phyloP scores from a whole-genome alignment of 1,140 invertebrate species.

The Anastatus disparis region DNA sequence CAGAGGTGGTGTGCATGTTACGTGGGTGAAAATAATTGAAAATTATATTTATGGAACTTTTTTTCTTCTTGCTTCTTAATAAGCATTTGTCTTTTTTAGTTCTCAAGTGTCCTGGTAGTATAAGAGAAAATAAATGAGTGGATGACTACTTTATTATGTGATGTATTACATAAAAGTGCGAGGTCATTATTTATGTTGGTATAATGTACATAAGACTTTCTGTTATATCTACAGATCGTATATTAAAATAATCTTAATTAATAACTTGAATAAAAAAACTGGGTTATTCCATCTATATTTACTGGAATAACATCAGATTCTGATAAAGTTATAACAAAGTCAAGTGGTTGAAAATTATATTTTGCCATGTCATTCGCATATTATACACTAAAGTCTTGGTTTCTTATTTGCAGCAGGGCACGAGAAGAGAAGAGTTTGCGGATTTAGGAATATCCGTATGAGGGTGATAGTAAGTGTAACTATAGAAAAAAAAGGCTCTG shows the following conservation, averaged over 20 bases:
- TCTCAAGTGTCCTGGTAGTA: neutral
- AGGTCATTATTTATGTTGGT: neutral
- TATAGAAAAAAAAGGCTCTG: slow-evolving; percentile 31
- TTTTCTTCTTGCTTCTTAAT: slow-evolving; percentile 1
- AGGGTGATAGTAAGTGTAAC: too few species aligned
- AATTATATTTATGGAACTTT: slow-evolving; percentile 23
- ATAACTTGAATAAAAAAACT: too few species aligned
- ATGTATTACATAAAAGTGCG: neutral
- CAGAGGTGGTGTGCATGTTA: neutral
- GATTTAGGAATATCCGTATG: slow-evolving; percentile 17
- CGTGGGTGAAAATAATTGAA: slow-evolving; percentile 20
- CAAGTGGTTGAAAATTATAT: slow-evolving; percentile 28
- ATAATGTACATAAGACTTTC: neutral
- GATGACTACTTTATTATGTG: neutral
- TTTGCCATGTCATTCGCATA: slow-evolving; percentile 15
- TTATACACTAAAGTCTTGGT: neutral
- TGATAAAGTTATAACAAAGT: neutral
- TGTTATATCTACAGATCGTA: too few species aligned
- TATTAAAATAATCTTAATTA: neutral
- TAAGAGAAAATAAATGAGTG: neutral
- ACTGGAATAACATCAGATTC: neutral
- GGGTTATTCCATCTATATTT: too few species aligned
- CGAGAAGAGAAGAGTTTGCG: slow-evolving; percentile 25
- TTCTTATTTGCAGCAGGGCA: slow-evolving; percentile 28
- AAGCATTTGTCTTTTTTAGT: neutral